Evolutionary conservation across 1,140 invertebrate species (phyloP).

Genomic region (Berghia stephanieae): DNA sequence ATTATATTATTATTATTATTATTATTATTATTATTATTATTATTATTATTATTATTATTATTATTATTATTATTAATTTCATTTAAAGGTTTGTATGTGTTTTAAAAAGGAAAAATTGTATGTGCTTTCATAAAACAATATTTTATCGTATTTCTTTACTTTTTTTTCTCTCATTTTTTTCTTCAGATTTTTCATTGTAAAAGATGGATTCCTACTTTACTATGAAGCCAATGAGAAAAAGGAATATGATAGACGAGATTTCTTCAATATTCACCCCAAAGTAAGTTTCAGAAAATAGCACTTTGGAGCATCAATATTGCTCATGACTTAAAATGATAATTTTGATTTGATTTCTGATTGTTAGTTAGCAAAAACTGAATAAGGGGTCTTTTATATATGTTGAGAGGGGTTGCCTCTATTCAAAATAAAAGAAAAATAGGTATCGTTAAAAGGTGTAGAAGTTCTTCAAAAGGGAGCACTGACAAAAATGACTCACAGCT

Average conservation of each 20-base stretch:
- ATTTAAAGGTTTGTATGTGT: no score
- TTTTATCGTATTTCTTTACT: no score
- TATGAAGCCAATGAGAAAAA: constrained; percentile 62
- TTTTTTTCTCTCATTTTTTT: constrained; percentile 25
- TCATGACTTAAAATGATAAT: not conserved
- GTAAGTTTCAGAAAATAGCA: constrained; percentile 33
- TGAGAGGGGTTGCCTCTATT: not conserved
- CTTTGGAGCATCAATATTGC: not conserved
- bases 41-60: no score
- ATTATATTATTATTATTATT: no score
- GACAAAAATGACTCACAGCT: no score
- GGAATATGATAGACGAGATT: constrained; percentile 56
- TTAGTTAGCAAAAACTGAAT: not conserved
- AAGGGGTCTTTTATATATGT: constrained; percentile 14
- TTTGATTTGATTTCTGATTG: not conserved
- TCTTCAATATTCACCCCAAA: constrained; percentile 62
- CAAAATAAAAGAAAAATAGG: no score
- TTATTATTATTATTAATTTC: no score
- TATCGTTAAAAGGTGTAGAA: no score
- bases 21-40: no score
- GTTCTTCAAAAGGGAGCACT: no score
- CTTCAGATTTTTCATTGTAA: constrained; percentile 61
- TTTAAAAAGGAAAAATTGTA: no score
- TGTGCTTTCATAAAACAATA: no score
- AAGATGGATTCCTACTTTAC: constrained; percentile 63